Evolutionary conservation across 1,140 invertebrate species (phyloP), one percentile per base, ranked within the genome.

Genomic region (Drosophila takahashii): DNA sequence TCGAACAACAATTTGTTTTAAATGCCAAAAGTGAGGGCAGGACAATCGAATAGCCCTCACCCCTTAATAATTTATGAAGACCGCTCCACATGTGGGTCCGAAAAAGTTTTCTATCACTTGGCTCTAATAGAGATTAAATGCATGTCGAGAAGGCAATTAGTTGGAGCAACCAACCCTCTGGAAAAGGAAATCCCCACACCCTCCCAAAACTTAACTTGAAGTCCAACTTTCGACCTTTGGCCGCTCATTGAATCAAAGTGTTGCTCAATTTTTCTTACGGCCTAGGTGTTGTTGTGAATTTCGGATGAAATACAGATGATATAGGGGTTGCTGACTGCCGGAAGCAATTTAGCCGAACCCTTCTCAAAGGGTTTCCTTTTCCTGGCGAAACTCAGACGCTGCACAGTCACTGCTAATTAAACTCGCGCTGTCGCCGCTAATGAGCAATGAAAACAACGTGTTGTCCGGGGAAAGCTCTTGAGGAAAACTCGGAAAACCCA

Each of bases 121-220:
- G 45, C 51, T 86, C 90, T 91, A 91, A 91, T 91, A 91, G 81
- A 90, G 90, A 91, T 91, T 91, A 91, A 91, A 91, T 91, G 90
- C 76, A 91, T 91, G 90, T 91, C 90, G 90, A 91, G 83, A 91
- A 91, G 90, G 84, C 90, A 91, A 91, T 91, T 91, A 91, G 90
- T 90, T 71, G 65, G 51, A 41, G 65, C 34, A 54, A 64, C 53
- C 50, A 32, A 32, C 29, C 29, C 29, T 32, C 51, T 34, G 39
- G 22, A 36, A 48, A 27, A 39, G 22, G 3, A 53, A 53, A 4
- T 34, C 15, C 29, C 13, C 29, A 9, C 22, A n/a, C 36, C 52
- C n/a, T 15, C 26, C 10, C 11, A 0, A 10, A 5, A n/a, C 2
- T 7, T 10, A 48, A 37, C 16, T 61, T 27, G 9, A 45, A 44